phyloP scores from a whole-genome alignment of 1,140 invertebrate species.

The Aphelenchoides avenae region DNA sequence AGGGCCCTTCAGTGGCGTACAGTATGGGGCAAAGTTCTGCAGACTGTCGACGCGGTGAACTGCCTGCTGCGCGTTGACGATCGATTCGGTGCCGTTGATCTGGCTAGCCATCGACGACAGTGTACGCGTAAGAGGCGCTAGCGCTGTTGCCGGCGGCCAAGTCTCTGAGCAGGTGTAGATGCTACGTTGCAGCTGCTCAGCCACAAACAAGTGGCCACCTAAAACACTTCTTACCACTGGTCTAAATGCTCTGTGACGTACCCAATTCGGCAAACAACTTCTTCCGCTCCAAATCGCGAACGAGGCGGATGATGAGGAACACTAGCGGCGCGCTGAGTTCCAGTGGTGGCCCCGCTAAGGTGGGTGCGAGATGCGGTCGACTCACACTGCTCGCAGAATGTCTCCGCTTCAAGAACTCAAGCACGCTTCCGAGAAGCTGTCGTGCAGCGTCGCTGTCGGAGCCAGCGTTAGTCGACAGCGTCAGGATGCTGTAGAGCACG shows the following conservation, averaged over 20 bases:
- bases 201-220: slow-evolving; percentile 31
- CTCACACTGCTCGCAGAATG: not conserved
- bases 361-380: too few relatives aligned
- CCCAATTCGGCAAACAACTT: slow-evolving; percentile 19
- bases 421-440: too few relatives aligned
- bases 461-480: slow-evolving; percentile 1
- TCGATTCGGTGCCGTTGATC: slow-evolving; percentile 25
- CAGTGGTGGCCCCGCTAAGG: slow-evolving; percentile 3
- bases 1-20: not conserved
- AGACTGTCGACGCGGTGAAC: not conserved
- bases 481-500: slow-evolving; percentile 21
- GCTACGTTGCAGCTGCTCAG: slow-evolving; percentile 28
- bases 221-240: not conserved
- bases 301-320: slow-evolving; percentile 14
- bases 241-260: not conserved
- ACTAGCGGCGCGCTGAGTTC: slow-evolving; percentile 15
- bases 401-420: slow-evolving; percentile 10
- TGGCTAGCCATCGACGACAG: slow-evolving; percentile 17
- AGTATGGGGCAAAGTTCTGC: slow-evolving; percentile 16
- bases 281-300: not conserved
- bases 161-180: slow-evolving; percentile 16
- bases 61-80: slow-evolving; percentile 6
- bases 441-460: not conserved
- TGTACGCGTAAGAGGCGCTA: slow-evolving; percentile 22
- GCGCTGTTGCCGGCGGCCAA: too few relatives aligned